A percentile compares a stretch with the other conserved stretches of the same genome.
Evolutionary conservation across 1,140 invertebrate species (phyloP).

Genomic region (Atta cephalotes): DNA sequence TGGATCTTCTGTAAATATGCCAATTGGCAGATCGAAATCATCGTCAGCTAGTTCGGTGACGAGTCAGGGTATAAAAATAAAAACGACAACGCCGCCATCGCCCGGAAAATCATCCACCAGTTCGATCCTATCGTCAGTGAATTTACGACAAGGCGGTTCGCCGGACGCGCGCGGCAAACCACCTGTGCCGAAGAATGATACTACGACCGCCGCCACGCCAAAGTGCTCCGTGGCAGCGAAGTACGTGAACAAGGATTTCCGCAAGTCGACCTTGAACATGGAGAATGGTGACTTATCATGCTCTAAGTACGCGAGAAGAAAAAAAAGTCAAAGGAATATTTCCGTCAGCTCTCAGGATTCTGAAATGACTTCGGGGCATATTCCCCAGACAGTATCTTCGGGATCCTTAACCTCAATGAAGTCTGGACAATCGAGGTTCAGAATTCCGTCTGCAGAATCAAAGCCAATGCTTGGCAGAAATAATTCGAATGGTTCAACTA

Average conservation of each 20-base stretch:
- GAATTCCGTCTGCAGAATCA: constrained; percentile 62
- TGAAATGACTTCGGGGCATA: constrained; percentile 75
- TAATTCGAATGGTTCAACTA: constrained; percentile 38
- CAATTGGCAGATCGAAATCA: constrained; percentile 84
- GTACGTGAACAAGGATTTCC: constrained; percentile 91
- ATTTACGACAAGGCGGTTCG: constrained; percentile 78
- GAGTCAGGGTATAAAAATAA: constrained; percentile 84
- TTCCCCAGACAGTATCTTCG: constrained; percentile 61
- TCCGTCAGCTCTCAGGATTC: constrained; percentile 82
- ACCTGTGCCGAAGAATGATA: constrained; percentile 83
- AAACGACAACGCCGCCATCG: constrained; percentile 75
- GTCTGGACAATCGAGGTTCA: constrained; percentile 71
- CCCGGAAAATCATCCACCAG: constrained; percentile 61
- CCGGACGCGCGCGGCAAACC: constrained; percentile 84
- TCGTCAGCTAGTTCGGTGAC: constrained; percentile 82
- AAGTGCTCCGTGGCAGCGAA: constrained; percentile 81
- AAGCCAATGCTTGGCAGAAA: constrained; percentile 55
- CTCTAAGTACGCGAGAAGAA: constrained; percentile 79
- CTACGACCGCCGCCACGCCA: constrained; percentile 72
- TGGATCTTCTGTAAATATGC: constrained; percentile 80
- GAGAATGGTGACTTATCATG: constrained; percentile 83
- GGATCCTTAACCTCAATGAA: constrained; percentile 63
- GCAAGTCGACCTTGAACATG: constrained; percentile 92
- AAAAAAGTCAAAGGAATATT: constrained; percentile 79
- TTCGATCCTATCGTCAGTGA: constrained; percentile 75